Evolutionary conservation across 2,888 invertebrate genomes (phyloP).

Genomic region (Kryphioiulus occultus): DNA sequence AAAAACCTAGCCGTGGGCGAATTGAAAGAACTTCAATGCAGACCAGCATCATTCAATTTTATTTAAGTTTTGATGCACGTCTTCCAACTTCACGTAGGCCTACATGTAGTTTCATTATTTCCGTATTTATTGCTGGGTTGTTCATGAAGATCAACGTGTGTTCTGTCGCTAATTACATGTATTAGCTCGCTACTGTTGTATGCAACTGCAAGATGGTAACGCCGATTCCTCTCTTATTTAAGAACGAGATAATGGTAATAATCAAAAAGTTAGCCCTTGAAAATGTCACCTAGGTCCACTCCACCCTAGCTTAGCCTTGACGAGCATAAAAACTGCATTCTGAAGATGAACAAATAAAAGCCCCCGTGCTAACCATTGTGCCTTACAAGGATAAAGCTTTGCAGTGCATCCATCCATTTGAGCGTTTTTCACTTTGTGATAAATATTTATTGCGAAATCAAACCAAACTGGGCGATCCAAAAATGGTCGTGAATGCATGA

Average conservation of each 20-base stretch:
- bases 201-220: not conserved
- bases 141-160: not conserved
- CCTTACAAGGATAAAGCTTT: conserved; percentile 1
- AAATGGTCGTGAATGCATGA: not conserved
- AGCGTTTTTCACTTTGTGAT: not conserved
- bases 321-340: not conserved
- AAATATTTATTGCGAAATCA: not conserved
- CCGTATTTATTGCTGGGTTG: not conserved
- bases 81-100: not conserved
- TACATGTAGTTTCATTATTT: not conserved
- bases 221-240: not conserved
- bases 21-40: not conserved
- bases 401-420: not conserved
- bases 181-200: not conserved
- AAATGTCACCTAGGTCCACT: conserved; percentile 2
- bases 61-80: not conserved
- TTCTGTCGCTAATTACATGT: not conserved
- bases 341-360: conserved; percentile 26
- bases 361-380: not conserved
- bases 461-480: not conserved
- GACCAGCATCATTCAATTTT: not conserved
- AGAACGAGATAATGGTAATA: not conserved
- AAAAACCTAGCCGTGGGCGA: not conserved
- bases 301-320: conserved; percentile 1
- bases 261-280: conserved; percentile 3